Percentiles rank a stretch among this genome's conserved stretches.
These are phyloP conservation scores for Troides oblongomaculatus DNA, from an alignment of 2,888 invertebrate species.

Conservation along the genomic window DNA sequence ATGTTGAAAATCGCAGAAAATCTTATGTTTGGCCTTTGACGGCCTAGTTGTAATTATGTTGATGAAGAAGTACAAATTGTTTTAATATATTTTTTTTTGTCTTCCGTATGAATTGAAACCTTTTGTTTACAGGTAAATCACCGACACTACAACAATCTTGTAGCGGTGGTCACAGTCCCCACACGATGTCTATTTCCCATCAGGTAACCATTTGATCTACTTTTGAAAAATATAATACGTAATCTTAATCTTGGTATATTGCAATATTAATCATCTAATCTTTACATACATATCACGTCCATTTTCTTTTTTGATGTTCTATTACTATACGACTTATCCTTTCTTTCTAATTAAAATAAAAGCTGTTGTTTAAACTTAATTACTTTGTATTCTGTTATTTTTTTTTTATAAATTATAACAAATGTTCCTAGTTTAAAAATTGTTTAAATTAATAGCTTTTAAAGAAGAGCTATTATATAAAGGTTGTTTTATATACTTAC, in stretches of 20 bases:
- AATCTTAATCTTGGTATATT: background rate
- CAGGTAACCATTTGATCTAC: conserved; percentile 53
- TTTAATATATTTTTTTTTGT: background rate
- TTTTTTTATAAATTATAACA: no score
- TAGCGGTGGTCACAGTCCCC: conserved; percentile 67
- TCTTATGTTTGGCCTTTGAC: no score
- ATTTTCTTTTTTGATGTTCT: conserved; percentile 3
- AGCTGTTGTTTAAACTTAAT: no score
- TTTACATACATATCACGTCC: conserved; percentile 2
- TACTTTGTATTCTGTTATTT: no score
- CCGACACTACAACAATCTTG: conserved; percentile 60
- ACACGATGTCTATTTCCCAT: conserved; percentile 57
- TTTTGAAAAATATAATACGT: background rate
- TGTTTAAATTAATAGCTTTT: no score
- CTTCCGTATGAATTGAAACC: background rate
- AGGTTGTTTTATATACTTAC: no score
- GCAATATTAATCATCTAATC: background rate
- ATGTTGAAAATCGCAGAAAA: no score
- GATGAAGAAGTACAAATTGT: background rate
- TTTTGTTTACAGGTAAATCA: conserved; percentile 57
- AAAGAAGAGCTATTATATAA: no score
- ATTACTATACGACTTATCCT: background rate
- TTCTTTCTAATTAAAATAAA: background rate
- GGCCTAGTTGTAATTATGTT: no score
- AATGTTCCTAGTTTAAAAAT: no score